phyloP scores from a whole-genome alignment of 37 sponge, comb jelly and placozoan genomes.

The Hexactinellida sp. region DNA sequence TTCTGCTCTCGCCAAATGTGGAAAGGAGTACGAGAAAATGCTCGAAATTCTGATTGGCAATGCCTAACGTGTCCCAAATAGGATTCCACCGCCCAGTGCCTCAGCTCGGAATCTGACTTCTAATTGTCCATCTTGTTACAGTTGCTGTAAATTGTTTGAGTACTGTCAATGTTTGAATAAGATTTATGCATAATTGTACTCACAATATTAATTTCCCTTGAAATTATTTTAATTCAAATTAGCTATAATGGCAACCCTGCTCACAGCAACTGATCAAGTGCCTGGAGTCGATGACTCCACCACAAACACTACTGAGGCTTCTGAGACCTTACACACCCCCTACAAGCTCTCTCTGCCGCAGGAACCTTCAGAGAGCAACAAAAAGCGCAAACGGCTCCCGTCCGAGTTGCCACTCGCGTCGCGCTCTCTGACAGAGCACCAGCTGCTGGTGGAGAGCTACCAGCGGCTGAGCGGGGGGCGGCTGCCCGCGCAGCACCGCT shows the following conservation, averaged over 20 bases:
- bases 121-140: not conserved
- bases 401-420: not conserved
- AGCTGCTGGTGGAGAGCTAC: slow-evolving; percentile 18
- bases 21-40: not conserved
- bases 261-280: not conserved
- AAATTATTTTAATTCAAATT: no score
- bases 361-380: not conserved
- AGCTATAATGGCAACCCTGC: no score
- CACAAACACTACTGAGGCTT: not conserved
- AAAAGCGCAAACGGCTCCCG: not conserved
- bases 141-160: not conserved
- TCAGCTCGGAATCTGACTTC: no score
- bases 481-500: not conserved
- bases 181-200: not conserved
- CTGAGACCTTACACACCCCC: no score
- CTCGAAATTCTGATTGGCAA: slow-evolving; percentile 1
- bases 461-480: not conserved
- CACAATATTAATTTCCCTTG: no score
- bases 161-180: not conserved
- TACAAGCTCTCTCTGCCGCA: not conserved
- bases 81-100: no score
- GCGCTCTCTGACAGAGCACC: not conserved
- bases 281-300: not conserved
- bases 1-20: not conserved
- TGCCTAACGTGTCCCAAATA: not conserved